Evolutionary conservation across 2,797 vertebrate genomes (phyloP).

Genomic region (Malurus leucopterus): DNA sequence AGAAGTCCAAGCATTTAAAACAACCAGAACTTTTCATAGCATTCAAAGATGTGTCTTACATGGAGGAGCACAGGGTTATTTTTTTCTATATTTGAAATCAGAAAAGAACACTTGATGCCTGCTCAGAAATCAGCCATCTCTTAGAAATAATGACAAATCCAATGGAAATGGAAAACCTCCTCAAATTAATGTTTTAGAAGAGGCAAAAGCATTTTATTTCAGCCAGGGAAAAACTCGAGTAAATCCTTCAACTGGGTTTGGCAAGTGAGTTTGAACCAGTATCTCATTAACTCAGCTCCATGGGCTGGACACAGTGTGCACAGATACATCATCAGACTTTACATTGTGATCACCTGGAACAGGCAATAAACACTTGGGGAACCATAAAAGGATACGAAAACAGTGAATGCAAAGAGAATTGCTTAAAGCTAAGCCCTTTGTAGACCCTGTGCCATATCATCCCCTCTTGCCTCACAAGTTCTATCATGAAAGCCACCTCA

Average conservation of each 20-base stretch:
- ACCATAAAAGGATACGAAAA: neutral
- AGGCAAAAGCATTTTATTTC: neutral
- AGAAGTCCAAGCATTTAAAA: neutral
- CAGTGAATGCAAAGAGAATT: neutral
- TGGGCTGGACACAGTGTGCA: neutral
- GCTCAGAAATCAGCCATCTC: neutral
- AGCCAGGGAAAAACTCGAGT: neutral
- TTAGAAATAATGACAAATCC: neutral
- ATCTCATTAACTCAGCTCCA: neutral
- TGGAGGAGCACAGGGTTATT: neutral
- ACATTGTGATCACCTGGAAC: rapidly evolving
- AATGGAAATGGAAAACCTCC: neutral
- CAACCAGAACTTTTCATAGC: neutral
- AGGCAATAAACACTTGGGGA: neutral
- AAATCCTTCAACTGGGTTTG: neutral
- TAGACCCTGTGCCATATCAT: neutral
- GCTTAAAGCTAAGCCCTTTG: neutral
- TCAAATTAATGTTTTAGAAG: neutral
- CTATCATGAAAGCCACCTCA: neutral
- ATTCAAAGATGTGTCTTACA: neutral
- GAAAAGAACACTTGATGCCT: neutral
- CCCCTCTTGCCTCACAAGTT: neutral
- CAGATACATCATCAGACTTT: neutral
- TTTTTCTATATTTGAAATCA: neutral
- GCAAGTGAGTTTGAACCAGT: neutral